A percentile compares a stretch with the other conserved stretches of the same genome.
Evolutionary conservation across 1,140 invertebrate species (phyloP).

Genomic region (Drosophila yakuba): DNA sequence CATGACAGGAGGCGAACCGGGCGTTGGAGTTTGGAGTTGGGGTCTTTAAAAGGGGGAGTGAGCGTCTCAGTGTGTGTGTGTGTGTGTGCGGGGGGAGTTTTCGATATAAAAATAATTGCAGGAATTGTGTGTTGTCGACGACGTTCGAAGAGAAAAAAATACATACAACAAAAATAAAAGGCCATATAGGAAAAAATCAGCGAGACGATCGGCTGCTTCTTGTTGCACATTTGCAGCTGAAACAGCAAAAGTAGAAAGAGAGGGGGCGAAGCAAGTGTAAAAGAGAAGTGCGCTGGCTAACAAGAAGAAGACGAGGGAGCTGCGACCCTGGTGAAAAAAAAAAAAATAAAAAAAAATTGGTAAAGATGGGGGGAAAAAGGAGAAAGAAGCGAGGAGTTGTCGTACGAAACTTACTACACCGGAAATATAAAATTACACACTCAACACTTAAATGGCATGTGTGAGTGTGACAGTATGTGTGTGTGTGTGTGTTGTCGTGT

Average conservation of each 20-base stretch:
- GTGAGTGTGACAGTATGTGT: conserved; percentile 16
- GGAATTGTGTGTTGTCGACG: conserved; percentile 66
- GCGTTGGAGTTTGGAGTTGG: conserved; percentile 21
- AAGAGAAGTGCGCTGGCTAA: conserved; percentile 44
- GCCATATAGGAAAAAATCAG: conserved; percentile 34
- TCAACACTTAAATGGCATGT: conserved; percentile 78
- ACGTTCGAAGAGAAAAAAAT: conserved; percentile 40
- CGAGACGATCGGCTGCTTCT: conserved; percentile 44
- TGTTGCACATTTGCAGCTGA: conserved; percentile 74
- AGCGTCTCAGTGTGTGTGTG: neutral
- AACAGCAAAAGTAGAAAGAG: conserved; percentile 56
- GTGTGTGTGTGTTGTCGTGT: conserved; percentile 17
- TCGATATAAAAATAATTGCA: conserved; percentile 82
- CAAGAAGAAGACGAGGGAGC: conserved; percentile 32
- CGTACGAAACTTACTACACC: conserved; percentile 81
- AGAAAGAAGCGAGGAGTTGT: conserved; percentile 57
- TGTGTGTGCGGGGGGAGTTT: conserved; percentile 54
- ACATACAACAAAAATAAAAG: conserved; percentile 13
- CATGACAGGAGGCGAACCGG: conserved; percentile 48
- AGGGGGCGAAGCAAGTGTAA: conserved; percentile 43
- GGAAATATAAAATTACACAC: conserved; percentile 83
- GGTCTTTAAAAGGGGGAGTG: conserved; percentile 4
- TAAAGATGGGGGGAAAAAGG: neutral
- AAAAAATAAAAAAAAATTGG: neutral
- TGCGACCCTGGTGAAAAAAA: conserved; percentile 62